phyloP scores from a whole-genome alignment of 2,888 invertebrate species.

The Nezara viridula region DNA sequence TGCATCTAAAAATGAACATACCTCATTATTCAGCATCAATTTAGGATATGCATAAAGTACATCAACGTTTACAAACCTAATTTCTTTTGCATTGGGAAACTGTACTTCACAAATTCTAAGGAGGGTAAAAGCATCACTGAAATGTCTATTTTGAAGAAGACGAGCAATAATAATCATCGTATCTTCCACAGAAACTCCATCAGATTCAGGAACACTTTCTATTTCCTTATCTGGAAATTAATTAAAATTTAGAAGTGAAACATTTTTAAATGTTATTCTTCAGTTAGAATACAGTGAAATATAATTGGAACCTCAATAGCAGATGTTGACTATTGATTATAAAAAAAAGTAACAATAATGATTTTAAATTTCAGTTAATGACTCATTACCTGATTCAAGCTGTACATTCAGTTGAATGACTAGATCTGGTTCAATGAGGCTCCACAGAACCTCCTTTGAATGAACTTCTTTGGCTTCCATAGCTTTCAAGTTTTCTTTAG shows the following conservation, averaged over 20 bases:
- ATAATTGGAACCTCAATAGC: too few relatives aligned
- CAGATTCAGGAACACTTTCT: conserved; percentile 47
- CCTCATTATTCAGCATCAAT: background rate
- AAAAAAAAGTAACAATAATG: too few relatives aligned
- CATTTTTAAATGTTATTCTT: too few relatives aligned
- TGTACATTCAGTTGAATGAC: conserved; percentile 57
- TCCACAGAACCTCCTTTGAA: conserved; percentile 67
- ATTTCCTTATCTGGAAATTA: conserved; percentile 22
- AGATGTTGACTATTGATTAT: too few relatives aligned
- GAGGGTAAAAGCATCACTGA: conserved; percentile 62
- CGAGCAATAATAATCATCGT: conserved; percentile 62
- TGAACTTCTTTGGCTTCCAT: conserved; percentile 62
- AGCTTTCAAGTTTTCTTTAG: conserved; percentile 61
- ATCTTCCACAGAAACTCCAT: conserved; percentile 58
- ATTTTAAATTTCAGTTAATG: background rate
- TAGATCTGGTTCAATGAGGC: conserved; percentile 68
- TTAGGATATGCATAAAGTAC: background rate
- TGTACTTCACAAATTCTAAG: conserved; percentile 61
- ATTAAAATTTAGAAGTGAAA: background rate
- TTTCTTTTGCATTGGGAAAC: conserved; percentile 63
- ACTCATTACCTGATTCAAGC: conserved; percentile 18
- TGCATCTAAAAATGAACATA: conserved; percentile 61
- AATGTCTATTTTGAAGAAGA: conserved; percentile 63
- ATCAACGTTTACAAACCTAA: conserved; percentile 59
- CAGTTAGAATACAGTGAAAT: too few relatives aligned